These are phyloP conservation scores for Lepidochitona cinerea DNA, from an alignment of 2,888 invertebrate species.

Conservation along the genomic window DNA sequence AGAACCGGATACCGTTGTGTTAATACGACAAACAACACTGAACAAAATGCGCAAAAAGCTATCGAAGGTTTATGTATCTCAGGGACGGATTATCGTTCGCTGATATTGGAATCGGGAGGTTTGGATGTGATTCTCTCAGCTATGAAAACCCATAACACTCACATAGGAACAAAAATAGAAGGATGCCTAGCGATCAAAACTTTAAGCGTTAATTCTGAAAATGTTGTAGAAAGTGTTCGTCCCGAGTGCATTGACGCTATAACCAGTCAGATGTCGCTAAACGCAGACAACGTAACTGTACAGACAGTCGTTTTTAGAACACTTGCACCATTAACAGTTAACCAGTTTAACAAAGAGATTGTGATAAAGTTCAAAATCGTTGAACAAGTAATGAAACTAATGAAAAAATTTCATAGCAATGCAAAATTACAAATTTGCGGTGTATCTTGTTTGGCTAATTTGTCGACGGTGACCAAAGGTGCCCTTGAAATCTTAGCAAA, in stretches of 20 bases:
- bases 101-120: neutral
- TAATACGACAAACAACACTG: neutral
- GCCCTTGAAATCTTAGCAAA: neutral
- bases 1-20: neutral
- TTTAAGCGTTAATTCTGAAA: neutral
- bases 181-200: neutral
- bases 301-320: neutral
- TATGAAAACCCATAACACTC: neutral
- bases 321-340: neutral
- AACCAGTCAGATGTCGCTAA: neutral
- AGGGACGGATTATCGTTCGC: neutral
- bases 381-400: too few species aligned
- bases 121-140: neutral
- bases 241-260: neutral
- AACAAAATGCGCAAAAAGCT: too few species aligned
- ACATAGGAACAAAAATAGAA: neutral
- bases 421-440: too few species aligned
- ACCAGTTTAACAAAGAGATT: neutral
- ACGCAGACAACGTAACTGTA: neutral
- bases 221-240: neutral
- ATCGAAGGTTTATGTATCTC: too few species aligned
- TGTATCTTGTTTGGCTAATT: too few species aligned
- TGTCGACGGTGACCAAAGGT: neutral
- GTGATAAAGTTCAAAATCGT: neutral
- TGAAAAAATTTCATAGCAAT: too few species aligned